Conservation (phyloP, 2,113 vertebrate genomes). For the Cyanistes caeruleus region DNA sequence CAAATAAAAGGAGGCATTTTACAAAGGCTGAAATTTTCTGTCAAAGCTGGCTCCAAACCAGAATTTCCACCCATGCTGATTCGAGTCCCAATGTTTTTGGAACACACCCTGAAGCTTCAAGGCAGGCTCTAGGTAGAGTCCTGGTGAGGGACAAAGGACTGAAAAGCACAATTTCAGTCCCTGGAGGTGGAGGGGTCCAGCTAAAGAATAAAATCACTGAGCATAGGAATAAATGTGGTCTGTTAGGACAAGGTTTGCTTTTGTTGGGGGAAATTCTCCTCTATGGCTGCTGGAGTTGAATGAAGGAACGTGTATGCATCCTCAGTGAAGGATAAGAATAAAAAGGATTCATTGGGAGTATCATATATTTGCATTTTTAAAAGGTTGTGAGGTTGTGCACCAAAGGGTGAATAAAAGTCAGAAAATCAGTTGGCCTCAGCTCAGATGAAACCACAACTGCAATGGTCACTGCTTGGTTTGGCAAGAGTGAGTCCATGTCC, state of each 20-base stretch:
- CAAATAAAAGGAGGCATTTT: neutral
- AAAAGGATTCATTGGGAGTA: neutral
- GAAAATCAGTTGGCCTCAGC: neutral
- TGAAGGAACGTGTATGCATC: neutral
- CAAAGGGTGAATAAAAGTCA: neutral
- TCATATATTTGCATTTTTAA: neutral
- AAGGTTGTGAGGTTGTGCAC: neutral
- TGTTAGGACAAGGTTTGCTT: neutral
- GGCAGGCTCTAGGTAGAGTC: neutral
- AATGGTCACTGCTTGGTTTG: neutral
- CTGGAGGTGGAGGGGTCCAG: neutral
- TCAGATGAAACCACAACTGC: fast-evolving
- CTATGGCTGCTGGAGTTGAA: neutral
- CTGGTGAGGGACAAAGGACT: neutral
- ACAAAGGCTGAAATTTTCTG: neutral
- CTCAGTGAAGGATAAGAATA: neutral
- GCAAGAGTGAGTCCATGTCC: neutral
- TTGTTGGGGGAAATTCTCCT: neutral
- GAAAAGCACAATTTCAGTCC: neutral
- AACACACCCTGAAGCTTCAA: neutral
- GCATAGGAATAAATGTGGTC: neutral
- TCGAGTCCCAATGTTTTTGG: neutral
- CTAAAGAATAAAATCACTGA: neutral
- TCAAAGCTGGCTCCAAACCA: neutral
- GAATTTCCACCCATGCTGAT: neutral